phyloP scores from a whole-genome alignment of 2,113 vertebrate species.

The Alligator sinensis region DNA sequence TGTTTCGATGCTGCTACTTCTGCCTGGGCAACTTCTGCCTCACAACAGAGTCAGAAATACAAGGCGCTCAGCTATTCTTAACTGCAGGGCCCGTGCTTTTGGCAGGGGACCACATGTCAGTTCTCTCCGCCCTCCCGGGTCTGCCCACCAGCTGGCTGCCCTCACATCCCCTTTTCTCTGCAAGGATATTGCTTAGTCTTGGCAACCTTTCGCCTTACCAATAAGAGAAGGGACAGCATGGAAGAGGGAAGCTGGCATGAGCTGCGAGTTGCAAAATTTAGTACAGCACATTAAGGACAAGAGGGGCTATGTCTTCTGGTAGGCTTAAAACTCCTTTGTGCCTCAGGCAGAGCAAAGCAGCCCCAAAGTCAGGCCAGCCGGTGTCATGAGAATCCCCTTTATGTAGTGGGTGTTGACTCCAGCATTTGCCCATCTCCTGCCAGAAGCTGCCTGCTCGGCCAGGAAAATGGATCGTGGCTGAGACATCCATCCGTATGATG shows the following conservation, averaged over 20 bases:
- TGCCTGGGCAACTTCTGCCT: not conserved
- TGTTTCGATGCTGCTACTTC: slow-evolving; percentile 10
- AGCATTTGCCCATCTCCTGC: not conserved
- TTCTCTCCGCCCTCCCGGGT: not conserved
- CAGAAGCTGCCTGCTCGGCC: not conserved
- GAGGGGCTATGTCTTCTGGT: not conserved
- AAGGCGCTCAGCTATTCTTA: not conserved
- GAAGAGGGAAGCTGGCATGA: not conserved
- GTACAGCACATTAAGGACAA: not conserved
- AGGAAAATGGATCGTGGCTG: not conserved
- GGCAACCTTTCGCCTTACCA: not conserved
- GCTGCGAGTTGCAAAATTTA: too few species aligned
- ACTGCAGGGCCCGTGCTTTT: not conserved
- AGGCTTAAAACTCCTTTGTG: not conserved
- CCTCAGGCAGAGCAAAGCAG: not conserved
- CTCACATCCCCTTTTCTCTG: not conserved
- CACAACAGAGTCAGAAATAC: not conserved
- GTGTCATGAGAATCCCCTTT: not conserved
- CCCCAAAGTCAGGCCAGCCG: not conserved
- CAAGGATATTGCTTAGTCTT: not conserved
- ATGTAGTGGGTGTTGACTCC: not conserved
- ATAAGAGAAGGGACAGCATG: not conserved
- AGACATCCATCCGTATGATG: not conserved
- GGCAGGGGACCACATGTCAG: not conserved
- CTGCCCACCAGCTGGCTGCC: not conserved